Base-by-base conservation (phyloP, 2,888 invertebrate genomes). In the Branchellion lobata region DNA sequence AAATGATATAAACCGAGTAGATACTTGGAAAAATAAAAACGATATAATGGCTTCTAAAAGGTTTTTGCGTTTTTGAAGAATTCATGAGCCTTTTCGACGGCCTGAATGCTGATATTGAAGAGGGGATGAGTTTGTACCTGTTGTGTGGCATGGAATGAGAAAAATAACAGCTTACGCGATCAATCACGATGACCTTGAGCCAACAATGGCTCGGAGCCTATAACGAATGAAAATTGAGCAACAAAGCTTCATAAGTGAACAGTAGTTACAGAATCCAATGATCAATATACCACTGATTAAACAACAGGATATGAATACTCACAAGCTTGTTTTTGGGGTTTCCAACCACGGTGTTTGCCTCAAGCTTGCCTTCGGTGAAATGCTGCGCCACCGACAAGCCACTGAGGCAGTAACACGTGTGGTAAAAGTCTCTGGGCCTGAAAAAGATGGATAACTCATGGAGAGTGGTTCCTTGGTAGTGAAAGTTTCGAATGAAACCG, bases 371-470 rank as follows among this genome's bases (percentile, higher is more conserved):
- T 80, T 86, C 89, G 82, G 85, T 88, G 84, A 87, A 90, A 76
- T 87, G 87, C 74, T 99, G 99, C 1, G 97, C 93, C 81, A 98
- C 91, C 24, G 97, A 93, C 71, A 99, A 89, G 1, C 99, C 99
- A 88, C 96, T 95, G 72, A 99, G 89, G 0, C 93, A 92, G 86
- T 99, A 99, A 88, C 98, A 98, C 0, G 97, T 96, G 88, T 99
- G 99, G 88, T 99, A 99, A 83, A 93, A 91, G 89, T 99, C 99
- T 84, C 92, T 90, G 74, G 91, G 91, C 86, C 94, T 94, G 88
- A n/a, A n/a, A n/a, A n/a, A n/a, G n/a, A n/a, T n/a, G n/a, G n/a
- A n/a, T n/a, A n/a, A 29, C 81, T 29, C 51, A 40, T 53, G 34
- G 21, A 57, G 24, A 74, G 8, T 27, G 36, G 5, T 24, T 51